Percentiles rank a stretch among this genome's conserved stretches.
Conservation (phyloP, 2,888 invertebrate genomes). For the Lasioglossum figueresi region DNA sequence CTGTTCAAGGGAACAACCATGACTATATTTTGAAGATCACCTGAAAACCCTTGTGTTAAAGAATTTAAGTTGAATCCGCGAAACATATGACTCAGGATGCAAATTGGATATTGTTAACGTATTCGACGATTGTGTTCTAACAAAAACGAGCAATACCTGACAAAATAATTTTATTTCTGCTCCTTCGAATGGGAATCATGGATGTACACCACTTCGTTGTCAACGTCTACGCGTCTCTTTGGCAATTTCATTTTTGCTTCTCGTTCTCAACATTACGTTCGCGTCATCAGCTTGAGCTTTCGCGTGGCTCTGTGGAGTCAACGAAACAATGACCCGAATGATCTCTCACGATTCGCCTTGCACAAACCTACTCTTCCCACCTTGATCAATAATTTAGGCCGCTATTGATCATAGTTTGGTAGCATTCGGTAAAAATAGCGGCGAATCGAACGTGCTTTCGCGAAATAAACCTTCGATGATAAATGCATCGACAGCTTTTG, state of each 20-base stretch:
- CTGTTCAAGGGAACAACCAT: background rate
- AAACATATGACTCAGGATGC: background rate
- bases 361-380: background rate
- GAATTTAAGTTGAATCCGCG: background rate
- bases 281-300: constrained; percentile 38
- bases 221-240: constrained; percentile 70
- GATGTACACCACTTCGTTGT: constrained; percentile 41
- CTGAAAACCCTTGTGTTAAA: background rate
- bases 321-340: background rate
- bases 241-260: constrained; percentile 72
- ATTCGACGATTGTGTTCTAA: background rate
- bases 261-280: constrained; percentile 51
- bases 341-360: background rate
- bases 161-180: constrained; percentile 31
- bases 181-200: constrained; percentile 43
- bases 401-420: constrained; percentile 5
- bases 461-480: background rate
- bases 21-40: background rate
- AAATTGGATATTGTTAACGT: constrained; percentile 3
- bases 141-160: background rate
- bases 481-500: background rate
- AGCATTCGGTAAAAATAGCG: constrained; percentile 5
- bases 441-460: background rate
- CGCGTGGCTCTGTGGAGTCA: constrained; percentile 7
- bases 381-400: constrained; percentile 10